Percentiles rank a stretch among this genome's conserved stretches.
phyloP scores from a whole-genome alignment of 2,888 invertebrate species.

The Monochamus alternatus region DNA sequence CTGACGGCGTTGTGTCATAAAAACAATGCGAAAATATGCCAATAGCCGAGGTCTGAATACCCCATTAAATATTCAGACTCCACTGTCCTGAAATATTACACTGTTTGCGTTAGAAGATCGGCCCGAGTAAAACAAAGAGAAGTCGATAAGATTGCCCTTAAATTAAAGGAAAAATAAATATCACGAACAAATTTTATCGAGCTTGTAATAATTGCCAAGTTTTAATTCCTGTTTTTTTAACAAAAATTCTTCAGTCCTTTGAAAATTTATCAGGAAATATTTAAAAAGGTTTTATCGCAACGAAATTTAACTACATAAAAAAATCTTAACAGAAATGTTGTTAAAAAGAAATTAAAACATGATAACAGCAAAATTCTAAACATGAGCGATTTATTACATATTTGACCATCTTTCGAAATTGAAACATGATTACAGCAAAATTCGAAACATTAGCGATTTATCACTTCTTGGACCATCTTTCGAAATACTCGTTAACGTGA shows the following conservation, averaged over 20 bases:
- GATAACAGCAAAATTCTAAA: too few relatives aligned
- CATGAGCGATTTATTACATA: too few relatives aligned
- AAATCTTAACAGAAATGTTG: too few relatives aligned
- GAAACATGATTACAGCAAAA: too few relatives aligned
- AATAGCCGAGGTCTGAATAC: conserved; percentile 13
- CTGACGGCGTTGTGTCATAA: conserved; percentile 31
- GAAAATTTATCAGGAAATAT: background rate
- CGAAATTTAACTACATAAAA: too few relatives aligned
- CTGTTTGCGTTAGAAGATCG: background rate
- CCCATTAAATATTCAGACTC: conserved; percentile 22
- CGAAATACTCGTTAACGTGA: conserved; percentile 19
- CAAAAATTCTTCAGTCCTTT: background rate
- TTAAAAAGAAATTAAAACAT: too few relatives aligned
- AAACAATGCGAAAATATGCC: conserved; percentile 34
- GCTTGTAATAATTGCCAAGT: conserved; percentile 7
- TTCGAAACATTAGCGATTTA: too few relatives aligned
- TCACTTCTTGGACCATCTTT: too few relatives aligned
- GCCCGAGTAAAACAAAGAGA: background rate
- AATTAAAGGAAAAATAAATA: conserved; percentile 9
- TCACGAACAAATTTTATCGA: conserved; percentile 2
- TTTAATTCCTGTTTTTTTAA: background rate
- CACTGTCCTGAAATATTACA: conserved; percentile 21
- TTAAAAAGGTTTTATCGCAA: too few relatives aligned
- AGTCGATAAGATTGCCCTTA: conserved; percentile 7
- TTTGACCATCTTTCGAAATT: too few relatives aligned